These are phyloP conservation scores for Sarcophaga variegata DNA, from an alignment of 2,888 invertebrate genomes.

Conservation along the genomic window DNA sequence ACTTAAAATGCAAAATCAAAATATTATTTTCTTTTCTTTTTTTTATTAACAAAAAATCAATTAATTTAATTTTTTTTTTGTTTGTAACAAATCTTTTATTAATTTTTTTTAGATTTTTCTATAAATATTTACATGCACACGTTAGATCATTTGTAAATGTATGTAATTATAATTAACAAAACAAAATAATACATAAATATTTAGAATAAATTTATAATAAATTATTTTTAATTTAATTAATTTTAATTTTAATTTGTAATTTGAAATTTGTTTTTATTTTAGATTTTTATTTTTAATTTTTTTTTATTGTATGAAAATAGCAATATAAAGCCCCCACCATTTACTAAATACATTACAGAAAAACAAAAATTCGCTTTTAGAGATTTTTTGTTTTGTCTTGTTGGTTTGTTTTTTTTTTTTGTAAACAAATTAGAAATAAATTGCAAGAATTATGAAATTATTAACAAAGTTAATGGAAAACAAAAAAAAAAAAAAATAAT, in stretches of 20 bases:
- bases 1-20: neutral
- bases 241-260: slow-evolving; percentile 31
- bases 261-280: neutral
- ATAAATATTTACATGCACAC: slow-evolving; percentile 55
- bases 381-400: neutral
- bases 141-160: slow-evolving; percentile 26
- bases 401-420: slow-evolving; percentile 9
- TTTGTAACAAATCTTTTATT: slow-evolving; percentile 19
- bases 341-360: slow-evolving; percentile 48
- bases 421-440: slow-evolving; percentile 30
- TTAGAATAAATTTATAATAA: slow-evolving; percentile 50
- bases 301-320: slow-evolving; percentile 48
- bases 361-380: slow-evolving; percentile 30
- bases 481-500: slow-evolving; percentile 42
- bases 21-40: no score
- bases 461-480: slow-evolving; percentile 33
- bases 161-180: slow-evolving; percentile 38
- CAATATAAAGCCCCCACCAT: slow-evolving; percentile 64
- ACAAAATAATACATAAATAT: slow-evolving; percentile 44
- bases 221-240: slow-evolving; percentile 38
- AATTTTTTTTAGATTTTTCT: neutral
- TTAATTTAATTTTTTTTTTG: neutral
- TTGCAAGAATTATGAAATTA: slow-evolving; percentile 17
- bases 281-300: neutral
- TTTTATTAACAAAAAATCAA: neutral